These are phyloP conservation scores for Eristalis intricaria DNA, from an alignment of 2,888 invertebrate species.

Conservation along the genomic window DNA sequence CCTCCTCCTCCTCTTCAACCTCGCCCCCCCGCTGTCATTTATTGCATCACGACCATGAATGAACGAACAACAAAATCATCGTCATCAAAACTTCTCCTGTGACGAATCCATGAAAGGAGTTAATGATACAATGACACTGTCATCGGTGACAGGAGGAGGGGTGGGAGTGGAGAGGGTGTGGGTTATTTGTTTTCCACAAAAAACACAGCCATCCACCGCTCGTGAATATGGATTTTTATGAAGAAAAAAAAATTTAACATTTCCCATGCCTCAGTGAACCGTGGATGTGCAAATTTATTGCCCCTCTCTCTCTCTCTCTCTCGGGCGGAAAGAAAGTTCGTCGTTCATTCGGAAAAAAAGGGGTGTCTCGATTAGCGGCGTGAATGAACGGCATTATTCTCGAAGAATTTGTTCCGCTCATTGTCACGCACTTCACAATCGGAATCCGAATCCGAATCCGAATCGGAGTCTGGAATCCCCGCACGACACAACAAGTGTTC, in stretches of 20 bases:
- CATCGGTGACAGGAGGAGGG: not conserved
- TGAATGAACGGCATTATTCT: constrained; percentile 41
- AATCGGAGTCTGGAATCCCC: not conserved
- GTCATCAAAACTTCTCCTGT: constrained; percentile 18
- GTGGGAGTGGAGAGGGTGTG: not conserved
- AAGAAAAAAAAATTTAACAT: too few relatives aligned
- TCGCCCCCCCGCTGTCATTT: constrained; percentile 11
- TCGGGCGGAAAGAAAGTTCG: not conserved
- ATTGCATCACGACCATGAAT: constrained; percentile 4
- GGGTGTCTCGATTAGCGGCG: constrained; percentile 24
- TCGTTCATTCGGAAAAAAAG: constrained; percentile 19
- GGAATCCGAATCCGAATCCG: not conserved
- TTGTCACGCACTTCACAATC: constrained; percentile 49
- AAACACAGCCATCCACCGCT: too few relatives aligned
- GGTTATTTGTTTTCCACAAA: constrained; percentile 8
- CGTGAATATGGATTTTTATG: not conserved
- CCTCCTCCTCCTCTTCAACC: not conserved
- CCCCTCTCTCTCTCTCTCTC: too few relatives aligned
- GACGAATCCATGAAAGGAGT: constrained; percentile 63
- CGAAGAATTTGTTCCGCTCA: constrained; percentile 5
- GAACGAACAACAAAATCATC: constrained; percentile 16
- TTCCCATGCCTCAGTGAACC: constrained; percentile 35
- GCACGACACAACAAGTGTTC: constrained; percentile 61
- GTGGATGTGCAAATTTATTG: constrained; percentile 46
- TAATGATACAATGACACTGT: constrained; percentile 26